Conservation (phyloP, 2,113 vertebrate genomes). For the Archilochus colubris region DNA sequence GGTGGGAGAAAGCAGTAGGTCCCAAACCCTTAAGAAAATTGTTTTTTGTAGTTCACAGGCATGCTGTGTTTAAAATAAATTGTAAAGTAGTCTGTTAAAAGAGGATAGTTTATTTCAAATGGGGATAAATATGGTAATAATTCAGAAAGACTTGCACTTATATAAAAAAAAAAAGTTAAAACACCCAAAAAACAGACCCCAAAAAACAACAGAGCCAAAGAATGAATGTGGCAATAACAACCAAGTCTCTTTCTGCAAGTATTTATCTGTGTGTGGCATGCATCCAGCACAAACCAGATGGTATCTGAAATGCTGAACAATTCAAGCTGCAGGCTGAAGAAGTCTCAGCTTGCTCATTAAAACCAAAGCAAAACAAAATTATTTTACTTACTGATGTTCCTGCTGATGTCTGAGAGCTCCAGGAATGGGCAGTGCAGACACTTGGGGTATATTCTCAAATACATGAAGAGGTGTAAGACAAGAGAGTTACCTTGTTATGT, state of each 20-base stretch:
- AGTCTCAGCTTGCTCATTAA: neutral
- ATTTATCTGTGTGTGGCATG: neutral
- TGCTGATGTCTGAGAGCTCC: neutral
- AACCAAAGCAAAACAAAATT: neutral
- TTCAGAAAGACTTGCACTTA: neutral
- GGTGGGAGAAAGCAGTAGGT: neutral
- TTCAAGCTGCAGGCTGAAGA: neutral
- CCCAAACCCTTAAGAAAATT: neutral
- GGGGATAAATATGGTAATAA: neutral
- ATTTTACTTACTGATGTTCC: neutral
- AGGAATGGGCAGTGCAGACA: neutral
- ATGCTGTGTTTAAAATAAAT: neutral
- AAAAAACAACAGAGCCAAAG: neutral
- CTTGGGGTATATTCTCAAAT: neutral
- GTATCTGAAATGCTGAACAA: neutral
- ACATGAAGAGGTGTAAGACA: neutral
- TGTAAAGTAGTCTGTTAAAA: neutral
- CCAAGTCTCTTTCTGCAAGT: neutral
- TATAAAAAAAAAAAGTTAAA: neutral
- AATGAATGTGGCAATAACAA: neutral
- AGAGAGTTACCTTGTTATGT: neutral
- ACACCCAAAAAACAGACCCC: too few species aligned
- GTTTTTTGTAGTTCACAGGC: neutral
- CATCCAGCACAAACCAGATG: slow-evolving; percentile 45
- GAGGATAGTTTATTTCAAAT: neutral